Evolutionary conservation across 2,113 vertebrate genomes (phyloP), one percentile per base, ranked within the genome.

Genomic region (Calypte anna): DNA sequence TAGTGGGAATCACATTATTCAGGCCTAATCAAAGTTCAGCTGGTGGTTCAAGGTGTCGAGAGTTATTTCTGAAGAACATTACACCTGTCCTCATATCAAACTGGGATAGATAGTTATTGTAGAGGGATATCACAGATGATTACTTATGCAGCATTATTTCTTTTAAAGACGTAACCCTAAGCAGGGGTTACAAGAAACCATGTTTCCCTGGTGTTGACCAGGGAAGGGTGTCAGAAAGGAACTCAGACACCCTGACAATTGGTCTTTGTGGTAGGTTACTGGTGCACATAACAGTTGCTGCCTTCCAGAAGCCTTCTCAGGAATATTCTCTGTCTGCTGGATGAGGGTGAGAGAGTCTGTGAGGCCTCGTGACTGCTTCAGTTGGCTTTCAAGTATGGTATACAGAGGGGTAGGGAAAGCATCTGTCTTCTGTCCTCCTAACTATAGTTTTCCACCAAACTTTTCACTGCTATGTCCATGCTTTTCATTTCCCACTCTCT

Each of bases 1-100:
- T 92, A 88, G 63, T 48, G 36, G 12, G 44, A 94, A 82, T 93
- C 54, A 46, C 53, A 90, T 95, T 91, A 91, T 88, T 95, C 82
- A 55, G 4, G 0, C 81, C 81, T 78, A 91, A 96, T 96, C 85
- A 91, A 88, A 91, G 57, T 74, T 82, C 16, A 5, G 46, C 44
- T 93, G 54, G 54, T 90, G 61, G 51, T 72, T 48, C 48, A 72
- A 77, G 24, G 36, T 64, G 53, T 44, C 3, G 4, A 69, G 50
- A 69, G 73, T 63, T 50, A 33, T 86, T 87, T 81, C 30, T 67
- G 66, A 89, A 74, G 88, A 91, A 36, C 38, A 36, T 44, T 67
- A 54, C 63, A 50, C 80, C 88, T 81, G 50, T 88, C 70, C 68
- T 94, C 11, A 44, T 94, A 91, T 92, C 66, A 51, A 63, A 62